Evolutionary conservation across 2,888 invertebrate genomes (phyloP), one percentile per base, ranked within the genome.

Genomic region (Caenorhabditis drosophilae): DNA sequence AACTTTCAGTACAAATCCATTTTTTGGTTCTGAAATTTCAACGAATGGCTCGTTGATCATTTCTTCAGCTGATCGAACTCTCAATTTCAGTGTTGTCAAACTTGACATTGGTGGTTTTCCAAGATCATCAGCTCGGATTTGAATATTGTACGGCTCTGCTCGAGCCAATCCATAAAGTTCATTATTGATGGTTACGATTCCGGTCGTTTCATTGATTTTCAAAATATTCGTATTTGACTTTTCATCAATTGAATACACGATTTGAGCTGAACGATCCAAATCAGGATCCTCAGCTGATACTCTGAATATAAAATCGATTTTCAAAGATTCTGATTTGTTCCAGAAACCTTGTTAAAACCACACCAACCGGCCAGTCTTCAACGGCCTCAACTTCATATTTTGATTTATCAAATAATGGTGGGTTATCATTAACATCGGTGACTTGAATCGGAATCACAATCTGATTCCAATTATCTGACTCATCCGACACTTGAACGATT

Each of bases 341-440:
- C 40, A 16, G 22, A 42, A 42, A 18, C 50, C 40, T 51, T 11
- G 64, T 57, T 4, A 78, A 27, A 6, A 73, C 53, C 1, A 73
- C 47, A 2, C 73, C 72, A 40, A 45, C 36, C 16, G 73, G 70
- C 78, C 76, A 77, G 41, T 77, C 72, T 42, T 76, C 74, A 22
- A 73, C 68, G 7, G 59, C 69, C 44, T 77, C 64, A n/a, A 77
- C 57, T 18, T 75, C 58, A 38, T 67, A 66, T 9, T 58, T 50
- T 15, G 53, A 50, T 25, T 49, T 31, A 36, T 40, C 40, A 44
- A 78, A 70, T 40, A 57, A 38, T 1, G 78, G 78, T n/a, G 70
- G 42, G 42, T 78, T 79, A 57, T 82, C 81, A 68, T 83, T 82
- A 15, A 63, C 64, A 51, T 78, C 77, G 16, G 60, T 49, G 36